phyloP scores from a whole-genome alignment of 1,140 invertebrate genomes.

The Uloborus diversus region DNA sequence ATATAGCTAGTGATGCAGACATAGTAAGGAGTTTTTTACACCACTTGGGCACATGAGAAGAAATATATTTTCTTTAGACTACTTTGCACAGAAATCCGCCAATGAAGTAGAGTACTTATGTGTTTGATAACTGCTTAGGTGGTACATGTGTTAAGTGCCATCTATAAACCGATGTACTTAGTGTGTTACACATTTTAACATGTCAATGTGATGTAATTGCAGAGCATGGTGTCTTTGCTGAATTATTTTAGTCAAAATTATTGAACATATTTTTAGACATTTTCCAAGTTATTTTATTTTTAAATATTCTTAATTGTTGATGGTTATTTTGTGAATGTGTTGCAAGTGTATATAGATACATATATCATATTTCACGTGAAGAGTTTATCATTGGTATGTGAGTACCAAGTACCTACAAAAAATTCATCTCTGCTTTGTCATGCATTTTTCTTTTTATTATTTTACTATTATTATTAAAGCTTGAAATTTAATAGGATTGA shows the following conservation, averaged over 20 bases:
- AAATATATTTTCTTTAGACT: conserved; percentile 57
- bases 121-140: conserved; percentile 30
- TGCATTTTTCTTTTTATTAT: too few relatives aligned
- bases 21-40: conserved; percentile 50
- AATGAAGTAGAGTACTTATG: conserved; percentile 39
- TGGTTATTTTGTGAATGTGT: too few relatives aligned
- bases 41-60: conserved; percentile 49
- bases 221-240: conserved; percentile 8
- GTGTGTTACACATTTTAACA: conserved; percentile 32
- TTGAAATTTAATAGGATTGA: too few relatives aligned
- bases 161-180: conserved; percentile 31
- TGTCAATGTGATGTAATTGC: conserved; percentile 6
- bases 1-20: conserved; percentile 28
- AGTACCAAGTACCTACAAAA: background rate
- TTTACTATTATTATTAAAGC: too few relatives aligned
- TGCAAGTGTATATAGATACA: too few relatives aligned
- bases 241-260: too few relatives aligned
- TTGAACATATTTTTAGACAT: too few relatives aligned
- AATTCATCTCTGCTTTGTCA: conserved; percentile 2
- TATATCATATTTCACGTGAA: too few relatives aligned
- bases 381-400: background rate
- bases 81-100: conserved; percentile 43
- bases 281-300: too few relatives aligned
- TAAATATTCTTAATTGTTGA: too few relatives aligned
- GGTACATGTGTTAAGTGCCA: conserved; percentile 9